phyloP scores from a whole-genome alignment of 1,140 invertebrate species.

The Ceratina calcarata region DNA sequence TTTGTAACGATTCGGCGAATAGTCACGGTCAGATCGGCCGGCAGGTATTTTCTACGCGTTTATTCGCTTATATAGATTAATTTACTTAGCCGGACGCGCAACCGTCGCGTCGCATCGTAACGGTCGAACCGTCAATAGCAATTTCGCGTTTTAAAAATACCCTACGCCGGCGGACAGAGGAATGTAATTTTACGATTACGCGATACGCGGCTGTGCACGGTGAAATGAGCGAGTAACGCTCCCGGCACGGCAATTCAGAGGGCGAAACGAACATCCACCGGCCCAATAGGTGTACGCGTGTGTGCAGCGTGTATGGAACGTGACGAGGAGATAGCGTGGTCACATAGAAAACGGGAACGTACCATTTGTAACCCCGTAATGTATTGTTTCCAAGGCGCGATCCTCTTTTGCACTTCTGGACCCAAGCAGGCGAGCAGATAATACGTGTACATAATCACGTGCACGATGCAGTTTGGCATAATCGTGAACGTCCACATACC shows the following conservation, averaged over 20 bases:
- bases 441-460: constrained; percentile 85
- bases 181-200: constrained; percentile 48
- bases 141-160: constrained; percentile 35
- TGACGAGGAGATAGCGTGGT: constrained; percentile 1
- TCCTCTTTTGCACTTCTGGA: constrained; percentile 88
- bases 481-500: constrained; percentile 78
- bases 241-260: constrained; percentile 31
- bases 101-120: background rate
- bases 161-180: background rate
- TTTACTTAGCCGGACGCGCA: constrained; percentile 14
- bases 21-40: background rate
- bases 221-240: constrained; percentile 43
- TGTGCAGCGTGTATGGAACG: background rate
- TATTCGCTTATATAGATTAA: constrained; percentile 31
- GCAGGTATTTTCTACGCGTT: constrained; percentile 13
- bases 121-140: constrained; percentile 24
- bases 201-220: constrained; percentile 23
- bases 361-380: constrained; percentile 92
- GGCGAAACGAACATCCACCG: constrained; percentile 1
- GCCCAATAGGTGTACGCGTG: constrained; percentile 19
- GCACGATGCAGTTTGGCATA: constrained; percentile 84
- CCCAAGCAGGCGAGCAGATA: constrained; percentile 87
- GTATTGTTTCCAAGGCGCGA: constrained; percentile 94
- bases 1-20: background rate
- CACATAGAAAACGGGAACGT: constrained; percentile 54